A percentile compares a stretch with the other conserved stretches of the same genome.
Conservation (phyloP, 2,888 invertebrate genomes). For the Melangyna quadrimaculata region DNA sequence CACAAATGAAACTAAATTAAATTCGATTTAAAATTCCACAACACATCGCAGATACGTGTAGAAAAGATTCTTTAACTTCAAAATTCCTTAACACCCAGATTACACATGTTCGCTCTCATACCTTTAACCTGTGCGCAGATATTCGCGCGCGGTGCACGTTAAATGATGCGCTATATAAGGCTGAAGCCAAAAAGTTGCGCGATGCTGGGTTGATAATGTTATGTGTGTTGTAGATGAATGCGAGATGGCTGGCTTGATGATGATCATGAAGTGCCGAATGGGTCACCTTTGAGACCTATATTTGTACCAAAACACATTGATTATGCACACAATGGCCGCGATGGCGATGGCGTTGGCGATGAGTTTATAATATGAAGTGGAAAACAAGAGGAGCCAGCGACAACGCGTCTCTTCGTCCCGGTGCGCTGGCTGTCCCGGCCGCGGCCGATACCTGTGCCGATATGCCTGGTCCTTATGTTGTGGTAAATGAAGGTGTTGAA, state of each 20-base stretch:
- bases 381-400: conserved; percentile 23
- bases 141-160: conserved; percentile 56
- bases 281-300: conserved; percentile 67
- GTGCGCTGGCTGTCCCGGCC: too few species aligned
- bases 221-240: conserved; percentile 15
- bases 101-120: conserved; percentile 71
- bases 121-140: conserved; percentile 69
- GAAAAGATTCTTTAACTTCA: conserved; percentile 49
- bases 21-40: conserved; percentile 72
- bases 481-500: conserved; percentile 63
- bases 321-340: conserved; percentile 55
- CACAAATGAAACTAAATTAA: conserved; percentile 58
- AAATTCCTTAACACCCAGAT: conserved; percentile 71
- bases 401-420: not conserved
- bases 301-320: conserved; percentile 61
- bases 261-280: conserved; percentile 67
- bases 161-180: conserved; percentile 28
- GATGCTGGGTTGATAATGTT: conserved; percentile 16
- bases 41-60: conserved; percentile 51
- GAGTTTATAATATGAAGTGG: conserved; percentile 26
- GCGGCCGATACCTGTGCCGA: not conserved
- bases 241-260: conserved; percentile 41
- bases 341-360: conserved; percentile 9
- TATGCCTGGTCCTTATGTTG: conserved; percentile 17
- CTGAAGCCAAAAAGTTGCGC: not conserved